phyloP scores from a whole-genome alignment of 2,888 invertebrate species.

The Copidosoma aretas region DNA sequence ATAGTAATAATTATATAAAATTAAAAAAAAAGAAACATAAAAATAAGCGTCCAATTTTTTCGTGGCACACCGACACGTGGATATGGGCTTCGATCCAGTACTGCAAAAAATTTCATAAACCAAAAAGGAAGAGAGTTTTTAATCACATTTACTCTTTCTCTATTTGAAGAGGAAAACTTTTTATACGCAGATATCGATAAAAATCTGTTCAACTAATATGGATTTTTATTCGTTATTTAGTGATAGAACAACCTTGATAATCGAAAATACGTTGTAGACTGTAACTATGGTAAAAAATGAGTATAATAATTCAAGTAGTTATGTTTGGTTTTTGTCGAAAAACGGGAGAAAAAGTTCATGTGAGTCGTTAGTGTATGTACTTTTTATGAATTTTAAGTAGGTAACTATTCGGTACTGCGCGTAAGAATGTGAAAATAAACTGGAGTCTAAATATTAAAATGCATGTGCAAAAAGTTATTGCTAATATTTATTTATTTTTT shows the following conservation, averaged over 20 bases:
- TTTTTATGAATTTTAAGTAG: slow-evolving; percentile 21
- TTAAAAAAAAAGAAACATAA: slow-evolving; percentile 26
- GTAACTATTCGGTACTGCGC: slow-evolving; percentile 21
- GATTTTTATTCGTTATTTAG: slow-evolving; percentile 33
- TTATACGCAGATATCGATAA: slow-evolving; percentile 38
- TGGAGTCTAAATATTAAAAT: slow-evolving; percentile 19
- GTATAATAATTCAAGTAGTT: slow-evolving; percentile 6
- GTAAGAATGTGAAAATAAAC: slow-evolving; percentile 1
- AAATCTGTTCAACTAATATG: slow-evolving; percentile 25
- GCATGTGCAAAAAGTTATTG: slow-evolving; percentile 31
- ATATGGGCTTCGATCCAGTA: slow-evolving; percentile 54
- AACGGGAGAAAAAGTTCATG: not conserved
- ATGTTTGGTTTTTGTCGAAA: slow-evolving; percentile 22
- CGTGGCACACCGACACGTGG: slow-evolving; percentile 10
- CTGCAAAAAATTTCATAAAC: slow-evolving; percentile 37
- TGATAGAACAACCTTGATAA: slow-evolving; percentile 4
- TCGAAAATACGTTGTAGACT: slow-evolving; percentile 18
- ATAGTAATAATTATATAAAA: not conserved
- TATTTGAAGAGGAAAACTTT: slow-evolving; percentile 29
- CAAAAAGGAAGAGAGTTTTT: slow-evolving; percentile 34
- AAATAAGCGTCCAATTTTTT: slow-evolving; percentile 15
- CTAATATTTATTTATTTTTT: slow-evolving; percentile 23
- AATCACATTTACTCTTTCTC: slow-evolving; percentile 35
- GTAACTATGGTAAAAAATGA: not conserved
- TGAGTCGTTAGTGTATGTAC: slow-evolving; percentile 32